Evolutionary conservation across 1,140 invertebrate species (phyloP).

Genomic region (Ceratitis capitata): DNA sequence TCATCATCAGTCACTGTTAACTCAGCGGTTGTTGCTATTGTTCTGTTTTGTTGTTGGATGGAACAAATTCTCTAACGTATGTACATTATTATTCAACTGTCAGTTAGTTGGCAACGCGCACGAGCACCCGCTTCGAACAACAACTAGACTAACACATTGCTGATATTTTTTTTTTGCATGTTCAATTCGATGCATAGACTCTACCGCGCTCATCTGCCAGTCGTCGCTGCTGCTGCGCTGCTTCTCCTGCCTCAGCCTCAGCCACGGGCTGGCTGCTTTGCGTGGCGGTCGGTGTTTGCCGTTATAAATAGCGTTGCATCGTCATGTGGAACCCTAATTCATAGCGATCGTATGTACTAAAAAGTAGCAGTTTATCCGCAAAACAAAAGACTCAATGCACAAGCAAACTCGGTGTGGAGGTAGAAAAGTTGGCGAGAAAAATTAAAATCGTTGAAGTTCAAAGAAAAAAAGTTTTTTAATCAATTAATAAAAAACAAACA

Average conservation of each 20-base stretch:
- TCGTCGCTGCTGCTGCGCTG: neutral
- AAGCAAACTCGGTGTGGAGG: constrained; percentile 47
- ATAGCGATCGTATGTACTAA: constrained; percentile 59
- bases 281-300: constrained; percentile 41
- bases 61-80: neutral
- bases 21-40: constrained; percentile 40
- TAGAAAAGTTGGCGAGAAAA: constrained; percentile 39
- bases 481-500: neutral
- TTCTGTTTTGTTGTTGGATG: constrained; percentile 13
- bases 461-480: constrained; percentile 2
- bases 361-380: neutral
- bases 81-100: neutral
- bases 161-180: neutral
- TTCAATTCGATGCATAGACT: too few relatives aligned
- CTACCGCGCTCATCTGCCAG: neutral
- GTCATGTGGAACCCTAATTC: constrained; percentile 65
- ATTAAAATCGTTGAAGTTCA: neutral
- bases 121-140: neutral
- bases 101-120: constrained; percentile 16
- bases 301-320: constrained; percentile 65
- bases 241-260: constrained; percentile 11
- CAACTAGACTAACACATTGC: too few relatives aligned
- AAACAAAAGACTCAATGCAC: constrained; percentile 50
- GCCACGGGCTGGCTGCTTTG: constrained; percentile 40
- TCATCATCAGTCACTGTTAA: constrained; percentile 41